Percentiles rank a stretch among this genome's conserved stretches.
Evolutionary conservation across 2,113 vertebrate genomes (phyloP).

Genomic region (Rallus limicola): DNA sequence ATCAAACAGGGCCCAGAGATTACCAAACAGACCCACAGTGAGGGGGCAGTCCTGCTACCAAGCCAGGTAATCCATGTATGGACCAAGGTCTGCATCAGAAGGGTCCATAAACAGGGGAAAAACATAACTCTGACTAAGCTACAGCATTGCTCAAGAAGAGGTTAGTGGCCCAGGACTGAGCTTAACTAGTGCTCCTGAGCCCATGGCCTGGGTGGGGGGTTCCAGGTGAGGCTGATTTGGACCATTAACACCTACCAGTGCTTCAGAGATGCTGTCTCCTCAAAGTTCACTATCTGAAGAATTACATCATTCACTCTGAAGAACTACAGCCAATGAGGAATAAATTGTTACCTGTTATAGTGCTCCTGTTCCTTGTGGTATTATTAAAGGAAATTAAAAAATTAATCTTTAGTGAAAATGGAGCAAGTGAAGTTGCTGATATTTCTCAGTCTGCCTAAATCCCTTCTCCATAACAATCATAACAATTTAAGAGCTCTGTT

Average conservation of each 20-base stretch:
- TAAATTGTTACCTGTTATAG: background rate
- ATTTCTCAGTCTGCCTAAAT: background rate
- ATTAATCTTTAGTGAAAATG: background rate
- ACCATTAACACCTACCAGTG: background rate
- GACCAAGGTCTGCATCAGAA: background rate
- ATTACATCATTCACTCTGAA: accelerated
- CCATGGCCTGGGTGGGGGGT: background rate
- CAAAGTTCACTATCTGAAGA: background rate
- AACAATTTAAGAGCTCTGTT: background rate
- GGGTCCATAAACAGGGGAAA: accelerated
- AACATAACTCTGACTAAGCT: accelerated
- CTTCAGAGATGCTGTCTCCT: background rate
- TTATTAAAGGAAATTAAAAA: background rate
- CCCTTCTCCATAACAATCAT: background rate
- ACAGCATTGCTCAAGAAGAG: accelerated
- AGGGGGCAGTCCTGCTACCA: background rate
- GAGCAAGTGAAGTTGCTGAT: background rate
- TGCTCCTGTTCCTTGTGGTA: background rate
- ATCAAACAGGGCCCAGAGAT: background rate
- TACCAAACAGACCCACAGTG: accelerated
- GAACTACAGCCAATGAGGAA: background rate
- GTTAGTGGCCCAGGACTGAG: accelerated
- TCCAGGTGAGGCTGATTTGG: background rate
- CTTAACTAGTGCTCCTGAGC: background rate
- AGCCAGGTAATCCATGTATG: accelerated